Evolutionary conservation across 1,140 invertebrate species (phyloP), one percentile per base, ranked within the genome.

Genomic region (Drosophila biarmipes): DNA sequence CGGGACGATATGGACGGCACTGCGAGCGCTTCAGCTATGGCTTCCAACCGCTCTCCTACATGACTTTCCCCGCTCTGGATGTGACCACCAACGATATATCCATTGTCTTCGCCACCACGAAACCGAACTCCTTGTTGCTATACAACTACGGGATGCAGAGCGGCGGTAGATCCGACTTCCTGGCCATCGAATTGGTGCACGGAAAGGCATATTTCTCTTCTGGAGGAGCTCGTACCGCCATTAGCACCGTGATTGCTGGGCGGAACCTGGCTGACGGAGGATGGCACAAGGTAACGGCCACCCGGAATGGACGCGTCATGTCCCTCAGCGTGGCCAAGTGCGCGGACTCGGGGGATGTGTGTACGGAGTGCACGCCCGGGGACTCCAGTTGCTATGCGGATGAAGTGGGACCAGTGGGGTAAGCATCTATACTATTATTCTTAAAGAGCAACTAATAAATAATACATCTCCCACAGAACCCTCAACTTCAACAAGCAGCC

Each of bases 251-350:
- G 2, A 93, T 94, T 0, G 95, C 97, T 7, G 93, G 93, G 29
- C 94, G 93, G 42, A 94, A 94, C 66, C 93, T 99, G 1, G 94
- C 96, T 0, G 96, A 98, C 92, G 97, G 97, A 10, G 94, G 95
- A 57, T 99, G 98, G 98, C 95, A 97, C 80, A 97, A 97, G 90
- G 94, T 99, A 6, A 98, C 96, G 4, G 97, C 97, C 0, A 98
- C 97, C 0, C 95, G 97, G 84, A 98, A 98, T 91, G 96, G 96
- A 43, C 93, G 96, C 62, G 96, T 97, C 0, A 95, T 97, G 46
- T 97, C 97, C 2, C 89, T 98, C 15, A 97, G 96, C 77, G 95
- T 98, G 4, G 95, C 96, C 4, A 93, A 94, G 19, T 98, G 97
- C 80, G 95, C 94, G 11, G 96, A 97, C 69, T 96, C 97, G 91